Percentiles rank a stretch among this genome's conserved stretches.
phyloP scores from a whole-genome alignment of 1,140 invertebrate species.

The Dryas iulia region DNA sequence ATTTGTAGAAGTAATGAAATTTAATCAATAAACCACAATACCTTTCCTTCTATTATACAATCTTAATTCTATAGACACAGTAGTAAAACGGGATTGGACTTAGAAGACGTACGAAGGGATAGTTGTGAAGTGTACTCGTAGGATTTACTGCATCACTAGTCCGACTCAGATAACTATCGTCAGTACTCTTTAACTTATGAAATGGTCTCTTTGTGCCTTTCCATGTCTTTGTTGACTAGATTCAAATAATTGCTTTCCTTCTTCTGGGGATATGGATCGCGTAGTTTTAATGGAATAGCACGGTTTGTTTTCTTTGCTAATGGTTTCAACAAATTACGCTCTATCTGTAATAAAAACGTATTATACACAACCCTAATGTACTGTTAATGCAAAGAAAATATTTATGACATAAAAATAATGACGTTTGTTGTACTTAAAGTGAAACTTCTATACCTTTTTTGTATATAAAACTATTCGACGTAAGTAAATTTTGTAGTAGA shows the following conservation, averaged over 20 bases:
- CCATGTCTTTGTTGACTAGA: slow-evolving; percentile 67
- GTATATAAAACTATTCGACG: neutral
- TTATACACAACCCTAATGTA: neutral
- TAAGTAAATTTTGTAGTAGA: neutral
- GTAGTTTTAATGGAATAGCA: slow-evolving; percentile 66
- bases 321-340: slow-evolving; percentile 52
- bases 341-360: slow-evolving; percentile 54
- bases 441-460: neutral
- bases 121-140: slow-evolving; percentile 62
- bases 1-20: neutral
- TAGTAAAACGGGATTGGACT: slow-evolving; percentile 42
- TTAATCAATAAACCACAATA: neutral
- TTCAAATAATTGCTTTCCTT: slow-evolving; percentile 70
- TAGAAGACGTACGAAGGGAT: slow-evolving; percentile 55
- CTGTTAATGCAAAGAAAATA: neutral
- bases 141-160: slow-evolving; percentile 75
- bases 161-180: slow-evolving; percentile 68
- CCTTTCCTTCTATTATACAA: neutral
- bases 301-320: slow-evolving; percentile 70
- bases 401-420: neutral
- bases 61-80: neutral
- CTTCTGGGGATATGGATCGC: slow-evolving; percentile 60
- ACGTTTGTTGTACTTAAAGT: neutral
- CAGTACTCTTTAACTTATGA: slow-evolving; percentile 69
- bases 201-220: slow-evolving; percentile 69